Evolutionary conservation across 2,888 invertebrate species (phyloP).

Genomic region (Metopia argyrocephala): DNA sequence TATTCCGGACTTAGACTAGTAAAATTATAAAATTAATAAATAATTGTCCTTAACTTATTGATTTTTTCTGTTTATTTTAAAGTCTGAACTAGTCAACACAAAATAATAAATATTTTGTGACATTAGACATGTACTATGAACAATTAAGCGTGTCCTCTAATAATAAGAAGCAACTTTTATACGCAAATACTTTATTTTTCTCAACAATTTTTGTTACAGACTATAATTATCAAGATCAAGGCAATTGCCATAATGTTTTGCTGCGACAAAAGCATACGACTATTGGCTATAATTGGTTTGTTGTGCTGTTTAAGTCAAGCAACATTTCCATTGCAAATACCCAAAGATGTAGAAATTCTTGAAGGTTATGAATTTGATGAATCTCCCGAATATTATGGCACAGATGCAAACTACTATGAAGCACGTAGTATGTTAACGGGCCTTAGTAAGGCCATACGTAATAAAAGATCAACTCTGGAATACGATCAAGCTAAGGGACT

Average conservation of each 20-base stretch:
- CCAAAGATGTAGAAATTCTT: slow-evolving; percentile 73
- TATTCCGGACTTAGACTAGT: too few relatives aligned
- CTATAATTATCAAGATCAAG: slow-evolving; percentile 21
- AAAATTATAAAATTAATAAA: too few relatives aligned
- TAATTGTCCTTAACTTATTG: too few relatives aligned
- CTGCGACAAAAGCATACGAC: slow-evolving; percentile 37
- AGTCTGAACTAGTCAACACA: too few relatives aligned
- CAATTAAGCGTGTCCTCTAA: too few relatives aligned
- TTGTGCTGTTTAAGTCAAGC: slow-evolving; percentile 23
- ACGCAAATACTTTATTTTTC: not conserved
- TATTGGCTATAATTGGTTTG: slow-evolving; percentile 27
- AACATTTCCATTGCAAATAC: slow-evolving; percentile 68
- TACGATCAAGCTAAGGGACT: slow-evolving; percentile 69
- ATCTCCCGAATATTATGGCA: slow-evolving; percentile 71
- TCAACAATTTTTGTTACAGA: slow-evolving; percentile 17
- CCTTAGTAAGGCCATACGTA: slow-evolving; percentile 71
- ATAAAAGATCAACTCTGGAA: slow-evolving; percentile 71
- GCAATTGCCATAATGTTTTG: slow-evolving; percentile 38
- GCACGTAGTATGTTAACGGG: slow-evolving; percentile 68
- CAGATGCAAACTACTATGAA: slow-evolving; percentile 71
- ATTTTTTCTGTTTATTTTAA: too few relatives aligned
- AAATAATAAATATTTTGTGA: too few relatives aligned
- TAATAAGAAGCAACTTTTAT: too few relatives aligned
- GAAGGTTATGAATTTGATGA: slow-evolving; percentile 73
- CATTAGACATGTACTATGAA: too few relatives aligned